A percentile compares a stretch with the other conserved stretches of the same genome.
phyloP scores from a whole-genome alignment of 2,113 vertebrate species.

The Proteles cristata region DNA sequence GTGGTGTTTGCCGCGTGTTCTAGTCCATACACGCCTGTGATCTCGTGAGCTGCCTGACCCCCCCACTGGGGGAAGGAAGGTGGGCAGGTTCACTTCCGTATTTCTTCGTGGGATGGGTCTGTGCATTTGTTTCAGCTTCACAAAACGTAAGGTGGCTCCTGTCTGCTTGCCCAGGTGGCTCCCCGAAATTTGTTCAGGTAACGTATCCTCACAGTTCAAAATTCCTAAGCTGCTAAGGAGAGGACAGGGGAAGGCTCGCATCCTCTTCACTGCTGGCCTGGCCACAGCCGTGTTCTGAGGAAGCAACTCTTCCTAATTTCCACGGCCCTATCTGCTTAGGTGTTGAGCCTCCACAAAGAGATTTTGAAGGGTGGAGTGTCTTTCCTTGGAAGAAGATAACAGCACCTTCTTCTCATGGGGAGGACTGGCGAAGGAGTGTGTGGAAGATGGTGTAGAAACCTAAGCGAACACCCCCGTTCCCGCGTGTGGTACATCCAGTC shows the following conservation, averaged over 20 bases:
- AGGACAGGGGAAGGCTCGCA: neutral
- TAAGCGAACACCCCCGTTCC: neutral
- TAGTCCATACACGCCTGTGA: neutral
- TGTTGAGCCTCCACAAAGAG: neutral
- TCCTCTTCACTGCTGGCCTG: neutral
- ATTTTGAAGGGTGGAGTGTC: neutral
- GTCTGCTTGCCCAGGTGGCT: neutral
- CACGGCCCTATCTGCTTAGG: neutral
- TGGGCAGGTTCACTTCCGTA: rapidly evolving
- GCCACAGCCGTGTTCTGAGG: neutral
- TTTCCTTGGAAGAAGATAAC: neutral
- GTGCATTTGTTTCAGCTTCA: rapidly evolving
- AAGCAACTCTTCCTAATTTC: neutral
- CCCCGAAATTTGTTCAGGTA: neutral
- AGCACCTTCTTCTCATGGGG: neutral
- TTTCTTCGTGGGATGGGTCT: neutral
- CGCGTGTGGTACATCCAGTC: too few relatives aligned
- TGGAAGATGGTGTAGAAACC: neutral
- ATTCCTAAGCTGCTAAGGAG: neutral
- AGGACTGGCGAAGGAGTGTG: neutral
- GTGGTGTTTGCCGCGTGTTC: neutral
- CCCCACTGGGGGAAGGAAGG: neutral
- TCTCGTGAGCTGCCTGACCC: neutral
- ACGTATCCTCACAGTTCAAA: rapidly evolving
- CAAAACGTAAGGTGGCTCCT: neutral